These are phyloP conservation scores for Otocyon megalotis DNA, from an alignment of 2,113 vertebrate genomes.

Conservation along the genomic window DNA sequence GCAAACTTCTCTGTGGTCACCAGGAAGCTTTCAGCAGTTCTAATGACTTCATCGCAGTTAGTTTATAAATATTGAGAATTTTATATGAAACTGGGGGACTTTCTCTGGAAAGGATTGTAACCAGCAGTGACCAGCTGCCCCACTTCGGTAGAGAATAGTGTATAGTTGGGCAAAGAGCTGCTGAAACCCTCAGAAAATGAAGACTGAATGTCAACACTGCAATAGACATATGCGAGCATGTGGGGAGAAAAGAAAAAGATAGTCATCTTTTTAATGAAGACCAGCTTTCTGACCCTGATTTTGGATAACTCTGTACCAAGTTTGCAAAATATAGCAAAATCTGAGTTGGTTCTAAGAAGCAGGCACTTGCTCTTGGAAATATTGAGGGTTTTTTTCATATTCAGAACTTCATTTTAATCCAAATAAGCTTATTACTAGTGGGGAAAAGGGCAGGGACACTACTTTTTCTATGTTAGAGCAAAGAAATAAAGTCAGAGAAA, in stretches of 20 bases:
- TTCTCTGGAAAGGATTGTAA: not conserved
- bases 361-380: not conserved
- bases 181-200: not conserved
- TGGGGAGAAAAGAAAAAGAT: not conserved
- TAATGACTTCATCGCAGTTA: not conserved
- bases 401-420: not conserved
- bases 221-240: not conserved
- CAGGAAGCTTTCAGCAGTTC: not conserved
- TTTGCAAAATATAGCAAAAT: not conserved
- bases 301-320: not conserved
- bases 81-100: not conserved
- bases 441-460: not conserved
- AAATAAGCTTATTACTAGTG: not conserved
- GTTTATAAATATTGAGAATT: not conserved
- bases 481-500: not conserved
- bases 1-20: not conserved
- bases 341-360: not conserved
- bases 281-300: not conserved
- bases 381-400: not conserved
- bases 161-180: not conserved
- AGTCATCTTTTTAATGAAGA: not conserved
- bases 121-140: not conserved
- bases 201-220: accelerated
- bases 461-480: not conserved
- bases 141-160: not conserved